Conservation (phyloP, 2,797 vertebrate genomes). For the Manis crassicaudata region DNA sequence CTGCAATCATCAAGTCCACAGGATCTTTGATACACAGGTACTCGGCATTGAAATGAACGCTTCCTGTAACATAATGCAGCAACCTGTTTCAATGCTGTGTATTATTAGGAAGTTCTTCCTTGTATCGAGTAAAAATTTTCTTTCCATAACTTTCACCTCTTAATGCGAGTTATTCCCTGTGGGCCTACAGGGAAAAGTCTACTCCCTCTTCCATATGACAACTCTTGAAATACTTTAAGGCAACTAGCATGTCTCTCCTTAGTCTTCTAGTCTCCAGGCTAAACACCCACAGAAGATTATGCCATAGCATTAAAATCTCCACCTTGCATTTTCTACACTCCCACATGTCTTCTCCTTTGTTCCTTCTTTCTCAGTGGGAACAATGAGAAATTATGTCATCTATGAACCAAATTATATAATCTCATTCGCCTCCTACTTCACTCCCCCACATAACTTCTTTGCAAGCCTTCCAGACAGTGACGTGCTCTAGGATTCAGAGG, state of each 20-base stretch:
- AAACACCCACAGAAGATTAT: constrained; percentile 9
- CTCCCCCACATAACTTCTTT: neutral
- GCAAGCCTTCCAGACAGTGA: neutral
- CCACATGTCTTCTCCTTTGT: constrained; percentile 44
- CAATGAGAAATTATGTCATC: constrained; percentile 44
- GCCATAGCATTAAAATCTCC: constrained; percentile 9
- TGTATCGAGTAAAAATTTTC: neutral
- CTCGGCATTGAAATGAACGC: neutral
- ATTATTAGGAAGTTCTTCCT: neutral
- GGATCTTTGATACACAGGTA: neutral
- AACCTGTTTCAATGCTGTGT: neutral
- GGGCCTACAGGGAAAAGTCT: neutral
- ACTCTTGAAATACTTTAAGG: constrained; percentile 54
- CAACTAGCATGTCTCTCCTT: constrained; percentile 10
- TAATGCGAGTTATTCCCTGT: constrained; percentile 27
- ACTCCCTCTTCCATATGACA: constrained; percentile 17
- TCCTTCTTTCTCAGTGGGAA: constrained; percentile 22
- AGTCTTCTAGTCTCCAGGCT: constrained; percentile 17
- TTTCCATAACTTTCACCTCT: neutral
- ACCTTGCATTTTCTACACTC: constrained; percentile 27
- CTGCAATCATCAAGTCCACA: neutral
- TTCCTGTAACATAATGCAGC: neutral
- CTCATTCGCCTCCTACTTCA: constrained; percentile 11
- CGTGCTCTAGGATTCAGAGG: neutral
- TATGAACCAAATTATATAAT: constrained; percentile 61